These are phyloP conservation scores for Sarcophaga carnaria DNA, from an alignment of 2,888 invertebrate species.

Conservation along the genomic window DNA sequence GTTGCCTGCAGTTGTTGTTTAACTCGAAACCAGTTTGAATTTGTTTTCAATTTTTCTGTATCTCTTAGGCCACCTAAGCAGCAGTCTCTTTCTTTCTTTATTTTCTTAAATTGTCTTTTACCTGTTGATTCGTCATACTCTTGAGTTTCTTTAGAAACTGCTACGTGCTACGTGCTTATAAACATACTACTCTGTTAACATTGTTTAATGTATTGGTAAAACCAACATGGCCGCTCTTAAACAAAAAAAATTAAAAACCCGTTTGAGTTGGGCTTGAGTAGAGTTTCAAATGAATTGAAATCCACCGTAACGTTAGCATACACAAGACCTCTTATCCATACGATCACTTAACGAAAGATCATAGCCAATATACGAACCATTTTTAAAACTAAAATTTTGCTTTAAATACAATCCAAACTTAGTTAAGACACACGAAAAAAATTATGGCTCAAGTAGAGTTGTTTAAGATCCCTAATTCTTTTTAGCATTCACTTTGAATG, in stretches of 20 bases:
- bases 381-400: background rate
- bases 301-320: background rate
- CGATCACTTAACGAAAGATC: background rate
- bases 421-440: background rate
- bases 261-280: slow-evolving; percentile 57
- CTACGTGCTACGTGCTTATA: background rate
- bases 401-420: background rate
- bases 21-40: slow-evolving; percentile 58
- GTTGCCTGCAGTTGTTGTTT: slow-evolving; percentile 49
- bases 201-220: slow-evolving; percentile 54
- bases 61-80: slow-evolving; percentile 60
- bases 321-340: background rate
- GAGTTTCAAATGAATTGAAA: slow-evolving; percentile 15
- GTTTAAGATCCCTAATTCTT: no score
- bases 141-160: slow-evolving; percentile 65
- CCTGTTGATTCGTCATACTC: slow-evolving; percentile 66
- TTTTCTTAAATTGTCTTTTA: slow-evolving; percentile 12
- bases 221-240: slow-evolving; percentile 69
- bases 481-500: background rate
- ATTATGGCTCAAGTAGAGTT: no score
- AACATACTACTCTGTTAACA: slow-evolving; percentile 12
- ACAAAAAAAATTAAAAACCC: slow-evolving; percentile 39
- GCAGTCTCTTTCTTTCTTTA: slow-evolving; percentile 52
- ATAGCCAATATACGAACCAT: background rate
- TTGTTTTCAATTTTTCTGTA: slow-evolving; percentile 5